Conservation (phyloP, 2,113 vertebrate species). For the Canis aureus region DNA sequence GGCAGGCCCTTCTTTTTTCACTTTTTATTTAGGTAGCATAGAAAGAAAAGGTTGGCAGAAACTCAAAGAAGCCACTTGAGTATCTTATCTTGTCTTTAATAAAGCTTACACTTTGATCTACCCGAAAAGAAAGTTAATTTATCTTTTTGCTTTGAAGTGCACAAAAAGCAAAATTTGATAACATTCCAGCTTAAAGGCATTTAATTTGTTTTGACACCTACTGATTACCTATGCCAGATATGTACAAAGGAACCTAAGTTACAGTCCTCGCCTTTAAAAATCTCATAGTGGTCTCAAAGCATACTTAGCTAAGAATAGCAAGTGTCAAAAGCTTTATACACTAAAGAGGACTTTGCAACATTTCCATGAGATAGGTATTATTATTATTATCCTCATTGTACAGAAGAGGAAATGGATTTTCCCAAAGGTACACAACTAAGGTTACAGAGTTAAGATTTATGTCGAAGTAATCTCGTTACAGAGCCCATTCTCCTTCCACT, state of each 20-base stretch:
- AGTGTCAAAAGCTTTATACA: background rate
- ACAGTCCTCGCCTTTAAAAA: background rate
- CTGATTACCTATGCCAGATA: background rate
- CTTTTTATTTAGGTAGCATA: background rate
- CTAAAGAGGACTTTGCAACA: background rate
- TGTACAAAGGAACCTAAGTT: background rate
- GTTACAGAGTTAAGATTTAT: background rate
- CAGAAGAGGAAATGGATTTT: slow-evolving; percentile 1
- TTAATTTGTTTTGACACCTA: slow-evolving; percentile 24
- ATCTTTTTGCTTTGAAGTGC: slow-evolving; percentile 34
- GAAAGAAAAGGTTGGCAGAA: background rate
- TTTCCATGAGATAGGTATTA: background rate
- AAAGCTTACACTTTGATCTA: slow-evolving; percentile 27
- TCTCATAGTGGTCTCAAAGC: background rate
- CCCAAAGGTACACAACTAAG: background rate
- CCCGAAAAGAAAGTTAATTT: background rate
- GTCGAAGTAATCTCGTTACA: background rate
- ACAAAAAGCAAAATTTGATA: slow-evolving; percentile 40
- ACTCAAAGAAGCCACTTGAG: background rate
- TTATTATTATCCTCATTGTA: background rate
- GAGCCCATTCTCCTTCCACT: background rate
- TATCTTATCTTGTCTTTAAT: background rate
- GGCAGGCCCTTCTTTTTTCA: background rate
- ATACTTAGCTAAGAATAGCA: slow-evolving; percentile 2
- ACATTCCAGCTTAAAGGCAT: background rate